Evolutionary conservation across 1,140 invertebrate genomes (phyloP).

Genomic region (Zaprionus lachaisei): DNA sequence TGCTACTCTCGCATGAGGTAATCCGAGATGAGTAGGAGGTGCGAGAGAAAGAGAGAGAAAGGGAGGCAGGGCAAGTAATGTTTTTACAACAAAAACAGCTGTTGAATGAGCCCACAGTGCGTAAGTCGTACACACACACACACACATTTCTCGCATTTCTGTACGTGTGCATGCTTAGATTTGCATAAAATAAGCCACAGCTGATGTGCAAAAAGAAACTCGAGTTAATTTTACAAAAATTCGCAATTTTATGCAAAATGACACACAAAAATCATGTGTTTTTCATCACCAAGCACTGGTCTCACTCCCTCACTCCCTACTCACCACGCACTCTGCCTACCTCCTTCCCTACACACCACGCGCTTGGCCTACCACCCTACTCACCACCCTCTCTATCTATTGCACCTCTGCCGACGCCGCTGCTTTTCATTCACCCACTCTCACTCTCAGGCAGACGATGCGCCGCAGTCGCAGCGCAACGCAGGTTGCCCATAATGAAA

Average conservation of each 20-base stretch:
- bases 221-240: conserved; percentile 37
- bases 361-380: too few species aligned
- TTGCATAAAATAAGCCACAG: conserved; percentile 18
- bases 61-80: not conserved
- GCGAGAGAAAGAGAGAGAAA: conserved; percentile 11
- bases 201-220: conserved; percentile 11
- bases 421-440: conserved; percentile 31
- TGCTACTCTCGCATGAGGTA: conserved; percentile 39
- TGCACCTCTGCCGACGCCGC: not conserved
- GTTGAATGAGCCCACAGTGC: conserved; percentile 25
- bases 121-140: conserved; percentile 2
- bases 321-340: conserved; percentile 8
- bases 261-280: conserved; percentile 70
- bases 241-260: conserved; percentile 32
- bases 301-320: conserved; percentile 1
- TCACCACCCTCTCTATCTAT: conserved; percentile 3
- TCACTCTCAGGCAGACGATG: conserved; percentile 41
- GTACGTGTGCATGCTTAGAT: not conserved
- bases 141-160: not conserved
- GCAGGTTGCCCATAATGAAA: conserved; percentile 72
- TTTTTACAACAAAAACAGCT: conserved; percentile 46
- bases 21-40: conserved; percentile 41
- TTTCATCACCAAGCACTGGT: conserved; percentile 58
- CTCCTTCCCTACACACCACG: conserved; percentile 13
- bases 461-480: conserved; percentile 10